A percentile compares a stretch with the other conserved stretches of the same genome.
Evolutionary conservation across 2,797 vertebrate species (phyloP).

Genomic region (Falco concolor): DNA sequence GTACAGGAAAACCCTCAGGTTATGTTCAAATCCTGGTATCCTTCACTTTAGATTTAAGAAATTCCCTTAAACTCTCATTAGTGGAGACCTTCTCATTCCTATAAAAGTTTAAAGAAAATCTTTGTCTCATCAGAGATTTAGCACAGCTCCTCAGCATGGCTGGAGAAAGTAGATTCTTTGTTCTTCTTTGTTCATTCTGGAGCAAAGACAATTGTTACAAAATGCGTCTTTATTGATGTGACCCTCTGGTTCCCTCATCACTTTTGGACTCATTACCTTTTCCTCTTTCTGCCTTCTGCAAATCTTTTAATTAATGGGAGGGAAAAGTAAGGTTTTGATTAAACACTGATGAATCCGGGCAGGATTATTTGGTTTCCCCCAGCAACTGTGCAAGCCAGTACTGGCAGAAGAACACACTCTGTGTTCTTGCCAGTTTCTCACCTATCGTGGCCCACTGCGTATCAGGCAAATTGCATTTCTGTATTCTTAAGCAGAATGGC

Average conservation of each 20-base stretch:
- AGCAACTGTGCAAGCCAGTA: neutral
- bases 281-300: neutral
- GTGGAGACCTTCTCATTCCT: slow-evolving; percentile 68
- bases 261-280: neutral
- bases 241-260: neutral
- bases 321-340: slow-evolving; percentile 30
- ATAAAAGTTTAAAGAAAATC: slow-evolving; percentile 75
- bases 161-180: slow-evolving; percentile 25
- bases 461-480: neutral
- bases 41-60: slow-evolving; percentile 79
- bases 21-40: slow-evolving; percentile 77
- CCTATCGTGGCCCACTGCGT: neutral
- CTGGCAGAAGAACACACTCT: neutral
- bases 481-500: neutral
- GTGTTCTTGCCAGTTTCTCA: neutral
- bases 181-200: neutral
- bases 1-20: slow-evolving; percentile 78
- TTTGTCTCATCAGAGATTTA: slow-evolving; percentile 70
- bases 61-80: slow-evolving; percentile 80
- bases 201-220: slow-evolving; percentile 54
- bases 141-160: slow-evolving; percentile 41
- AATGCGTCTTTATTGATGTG: slow-evolving; percentile 54
- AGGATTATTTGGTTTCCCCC: neutral
- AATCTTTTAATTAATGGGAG: slow-evolving; percentile 45
- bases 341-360: neutral